A percentile compares a stretch with the other conserved stretches of the same genome.
These are phyloP conservation scores for Crenuchus spilurus DNA, from an alignment of 2,797 vertebrate species.

Conservation along the genomic window DNA sequence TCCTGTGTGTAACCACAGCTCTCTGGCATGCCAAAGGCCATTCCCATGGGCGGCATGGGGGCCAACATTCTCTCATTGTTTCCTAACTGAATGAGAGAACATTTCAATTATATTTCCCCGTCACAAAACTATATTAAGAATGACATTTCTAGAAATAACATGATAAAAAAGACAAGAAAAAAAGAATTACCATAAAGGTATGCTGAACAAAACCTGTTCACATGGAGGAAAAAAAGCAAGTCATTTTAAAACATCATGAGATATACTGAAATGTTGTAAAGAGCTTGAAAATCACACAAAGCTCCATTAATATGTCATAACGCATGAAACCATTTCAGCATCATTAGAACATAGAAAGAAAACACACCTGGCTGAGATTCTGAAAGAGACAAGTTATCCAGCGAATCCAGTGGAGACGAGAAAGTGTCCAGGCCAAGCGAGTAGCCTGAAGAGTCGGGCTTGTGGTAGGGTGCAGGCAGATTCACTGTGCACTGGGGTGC, in stretches of 20 bases:
- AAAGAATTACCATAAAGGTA: constrained; percentile 64
- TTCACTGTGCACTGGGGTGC: constrained; percentile 72
- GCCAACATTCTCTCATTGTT: constrained; percentile 78
- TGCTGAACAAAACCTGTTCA: constrained; percentile 61
- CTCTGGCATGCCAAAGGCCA: constrained; percentile 82
- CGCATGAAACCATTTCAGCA: too few species aligned
- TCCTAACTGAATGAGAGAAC: constrained; percentile 77
- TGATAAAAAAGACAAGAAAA: not conserved
- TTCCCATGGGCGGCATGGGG: constrained; percentile 72
- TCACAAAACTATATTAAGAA: not conserved
- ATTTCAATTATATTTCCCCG: not conserved
- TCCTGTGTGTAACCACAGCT: constrained; percentile 72
- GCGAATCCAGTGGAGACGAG: constrained; percentile 76
- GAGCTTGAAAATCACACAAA: too few species aligned
- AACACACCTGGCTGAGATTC: constrained; percentile 86
- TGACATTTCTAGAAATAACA: not conserved
- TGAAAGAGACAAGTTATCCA: constrained; percentile 85
- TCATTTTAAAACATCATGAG: not conserved
- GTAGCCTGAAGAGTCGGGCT: constrained; percentile 70
- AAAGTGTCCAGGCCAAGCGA: constrained; percentile 81
- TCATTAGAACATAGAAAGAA: not conserved
- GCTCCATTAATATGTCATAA: too few species aligned
- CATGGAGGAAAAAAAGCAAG: not conserved
- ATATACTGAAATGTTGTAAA: too few species aligned
- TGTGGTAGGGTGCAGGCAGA: constrained; percentile 77